These are phyloP conservation scores for Formica exsecta DNA, from an alignment of 1,140 invertebrate genomes.

Conservation along the genomic window DNA sequence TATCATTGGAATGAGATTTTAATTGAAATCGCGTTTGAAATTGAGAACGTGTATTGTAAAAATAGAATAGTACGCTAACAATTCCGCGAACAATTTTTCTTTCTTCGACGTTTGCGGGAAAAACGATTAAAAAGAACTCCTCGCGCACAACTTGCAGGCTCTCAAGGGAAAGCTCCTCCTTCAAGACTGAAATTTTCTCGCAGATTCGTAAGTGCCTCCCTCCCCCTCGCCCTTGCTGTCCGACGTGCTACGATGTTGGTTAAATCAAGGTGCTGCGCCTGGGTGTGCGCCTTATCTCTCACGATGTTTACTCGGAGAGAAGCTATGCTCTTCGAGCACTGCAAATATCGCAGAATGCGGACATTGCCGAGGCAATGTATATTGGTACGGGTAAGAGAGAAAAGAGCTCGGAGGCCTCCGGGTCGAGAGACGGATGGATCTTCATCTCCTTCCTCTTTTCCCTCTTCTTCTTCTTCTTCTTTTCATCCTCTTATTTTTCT, in stretches of 20 bases:
- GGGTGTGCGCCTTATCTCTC: constrained; percentile 65
- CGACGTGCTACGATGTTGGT: constrained; percentile 29
- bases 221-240: not conserved
- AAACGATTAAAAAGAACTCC: not conserved
- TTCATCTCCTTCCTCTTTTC: constrained; percentile 21
- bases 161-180: not conserved
- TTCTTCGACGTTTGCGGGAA: not conserved
- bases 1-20: not conserved
- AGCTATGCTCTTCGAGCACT: constrained; percentile 71
- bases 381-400: constrained; percentile 44
- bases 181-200: not conserved
- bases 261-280: constrained; percentile 56
- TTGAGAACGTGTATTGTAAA: not conserved
- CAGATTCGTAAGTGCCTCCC: constrained; percentile 12
- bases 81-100: not conserved
- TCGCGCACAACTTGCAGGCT: not conserved
- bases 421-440: constrained; percentile 58
- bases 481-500: constrained; percentile 57
- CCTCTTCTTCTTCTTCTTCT: constrained; percentile 44
- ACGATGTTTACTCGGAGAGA: constrained; percentile 75
- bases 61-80: too few relatives aligned
- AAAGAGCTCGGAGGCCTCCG: constrained; percentile 40
- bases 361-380: constrained; percentile 55
- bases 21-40: constrained; percentile 2
- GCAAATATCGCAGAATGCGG: constrained; percentile 64